Evolutionary conservation across 2,888 invertebrate species (phyloP), one percentile per base, ranked within the genome.

Genomic region (Pocota personata): DNA sequence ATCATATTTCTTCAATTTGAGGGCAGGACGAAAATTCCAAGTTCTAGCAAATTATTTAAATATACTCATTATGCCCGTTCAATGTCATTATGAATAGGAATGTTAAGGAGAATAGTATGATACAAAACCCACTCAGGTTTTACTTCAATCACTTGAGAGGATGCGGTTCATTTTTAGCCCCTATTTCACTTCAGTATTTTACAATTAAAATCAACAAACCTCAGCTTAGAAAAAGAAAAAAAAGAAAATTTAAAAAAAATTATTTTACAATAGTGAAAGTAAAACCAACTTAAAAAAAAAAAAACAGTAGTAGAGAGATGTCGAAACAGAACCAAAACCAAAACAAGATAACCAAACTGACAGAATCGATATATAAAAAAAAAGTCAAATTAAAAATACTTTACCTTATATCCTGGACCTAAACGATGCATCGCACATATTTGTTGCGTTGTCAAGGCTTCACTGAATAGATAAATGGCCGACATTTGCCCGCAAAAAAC

Each of bases 401-500:
- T 92, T 93, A 98, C 98, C 96, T 99, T 98, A 94, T 99, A 99
- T 89, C 98, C 98, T 88, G 99, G 98, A 84, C 99, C 99, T 90
- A 99, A 95, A 89, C 98, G 95, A 93, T 98, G 98, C 96, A 99
- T 98, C 89, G 99, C 98, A 93, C 98, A 98, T 90, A 99, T 98
- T 93, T 99, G 99, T 93, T 98, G 98, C 80, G 99, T 97, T 77
- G 97, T 97, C 89, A 99, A 95, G 55, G 99, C 98, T 93, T 99
- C 99, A 89, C 98, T 98, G 93, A 99, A 99, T 88, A 99, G 94
- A 94, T 99, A 99, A 91, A 99, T 97, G 69, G 99, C 98, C 24
- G 98, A 98, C 98, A 99, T 98, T 94, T 99, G 99, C 40, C 99
- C 99, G 93, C 99, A 99, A 93, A 99, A 99, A 88, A 99, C 98